Conservation (phyloP, 64 coral and sea anemone species). For the Stichodactyla helianthus region DNA sequence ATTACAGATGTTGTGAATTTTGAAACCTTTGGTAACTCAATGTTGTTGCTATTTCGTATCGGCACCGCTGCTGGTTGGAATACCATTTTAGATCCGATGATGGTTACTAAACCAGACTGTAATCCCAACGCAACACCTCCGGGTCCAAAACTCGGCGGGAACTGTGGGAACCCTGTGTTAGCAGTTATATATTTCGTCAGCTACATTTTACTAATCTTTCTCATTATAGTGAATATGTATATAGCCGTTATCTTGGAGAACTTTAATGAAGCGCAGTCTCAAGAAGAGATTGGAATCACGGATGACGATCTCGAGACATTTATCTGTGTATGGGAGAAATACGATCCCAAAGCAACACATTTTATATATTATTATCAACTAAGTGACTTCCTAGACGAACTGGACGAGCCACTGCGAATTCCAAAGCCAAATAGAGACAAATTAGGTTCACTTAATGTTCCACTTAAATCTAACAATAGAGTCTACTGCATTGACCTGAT, state of each 20-base stretch:
- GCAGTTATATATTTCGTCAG: slow-evolving; percentile 94
- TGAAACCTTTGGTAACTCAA: slow-evolving; percentile 86
- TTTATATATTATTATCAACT: slow-evolving; percentile 81
- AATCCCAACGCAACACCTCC: background rate
- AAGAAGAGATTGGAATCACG: slow-evolving; percentile 92
- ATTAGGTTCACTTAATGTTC: slow-evolving; percentile 70
- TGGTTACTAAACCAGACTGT: slow-evolving; percentile 63
- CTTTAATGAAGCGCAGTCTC: slow-evolving; percentile 94
- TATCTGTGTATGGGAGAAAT: slow-evolving; percentile 87
- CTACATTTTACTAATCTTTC: slow-evolving; percentile 91
- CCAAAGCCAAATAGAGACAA: slow-evolving; percentile 84
- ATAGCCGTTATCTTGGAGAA: slow-evolving; percentile 99
- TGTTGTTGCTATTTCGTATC: slow-evolving; percentile 92
- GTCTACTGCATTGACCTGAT: slow-evolving; percentile 88
- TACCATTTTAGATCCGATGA: slow-evolving; percentile 94
- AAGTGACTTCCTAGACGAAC: slow-evolving; percentile 75
- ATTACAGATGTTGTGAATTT: slow-evolving; percentile 98
- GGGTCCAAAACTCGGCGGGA: slow-evolving; percentile 28
- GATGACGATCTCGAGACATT: slow-evolving; percentile 96
- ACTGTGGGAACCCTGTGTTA: slow-evolving; percentile 84
- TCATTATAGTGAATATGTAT: slow-evolving; percentile 98
- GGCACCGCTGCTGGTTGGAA: slow-evolving; percentile 96
- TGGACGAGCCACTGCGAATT: slow-evolving; percentile 83
- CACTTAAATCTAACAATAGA: slow-evolving; percentile 65
- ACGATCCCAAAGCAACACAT: slow-evolving; percentile 75